Evolutionary conservation across 1,140 invertebrate genomes (phyloP).

Genomic region (Apis cerana): DNA sequence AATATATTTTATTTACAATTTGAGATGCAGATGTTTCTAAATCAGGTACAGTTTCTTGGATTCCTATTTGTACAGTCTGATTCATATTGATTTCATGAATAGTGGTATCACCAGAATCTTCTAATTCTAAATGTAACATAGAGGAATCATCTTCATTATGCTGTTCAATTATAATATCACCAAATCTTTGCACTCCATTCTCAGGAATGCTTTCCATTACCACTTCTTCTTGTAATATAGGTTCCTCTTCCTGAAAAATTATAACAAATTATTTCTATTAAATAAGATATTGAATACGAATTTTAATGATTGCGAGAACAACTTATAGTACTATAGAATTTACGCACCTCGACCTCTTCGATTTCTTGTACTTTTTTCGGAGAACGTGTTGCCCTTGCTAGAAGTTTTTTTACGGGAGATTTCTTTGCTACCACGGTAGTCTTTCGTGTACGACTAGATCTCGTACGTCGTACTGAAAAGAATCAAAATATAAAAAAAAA

Average conservation of each 20-base stretch:
- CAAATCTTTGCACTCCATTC: conserved; percentile 67
- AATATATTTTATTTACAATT: conserved; percentile 55
- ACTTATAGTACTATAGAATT: not conserved
- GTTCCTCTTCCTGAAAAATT: conserved; percentile 42
- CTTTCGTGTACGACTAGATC: conserved; percentile 70
- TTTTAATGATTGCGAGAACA: not conserved
- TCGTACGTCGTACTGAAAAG: conserved; percentile 70
- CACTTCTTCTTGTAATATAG: conserved; percentile 38
- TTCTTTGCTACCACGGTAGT: conserved; percentile 67
- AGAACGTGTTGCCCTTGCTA: conserved; percentile 63
- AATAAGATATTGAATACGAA: not conserved
- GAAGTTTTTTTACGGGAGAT: conserved; percentile 68
- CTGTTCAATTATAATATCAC: conserved; percentile 63
- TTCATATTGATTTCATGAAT: conserved; percentile 46
- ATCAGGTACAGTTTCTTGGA: conserved; percentile 68
- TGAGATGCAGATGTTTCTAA: conserved; percentile 71
- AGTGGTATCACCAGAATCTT: conserved; percentile 60
- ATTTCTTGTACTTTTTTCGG: conserved; percentile 63
- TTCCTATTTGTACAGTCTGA: conserved; percentile 56
- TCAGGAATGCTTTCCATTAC: conserved; percentile 62
- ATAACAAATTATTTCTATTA: not conserved
- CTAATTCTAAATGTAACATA: conserved; percentile 62
- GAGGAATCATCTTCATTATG: conserved; percentile 60
- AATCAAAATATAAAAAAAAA: conserved; percentile 12
- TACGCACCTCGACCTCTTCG: conserved; percentile 65